Percentiles rank a stretch among this genome's conserved stretches.
These are phyloP conservation scores for Cheumatopsyche charites DNA, from an alignment of 1,140 invertebrate genomes.

Conservation along the genomic window DNA sequence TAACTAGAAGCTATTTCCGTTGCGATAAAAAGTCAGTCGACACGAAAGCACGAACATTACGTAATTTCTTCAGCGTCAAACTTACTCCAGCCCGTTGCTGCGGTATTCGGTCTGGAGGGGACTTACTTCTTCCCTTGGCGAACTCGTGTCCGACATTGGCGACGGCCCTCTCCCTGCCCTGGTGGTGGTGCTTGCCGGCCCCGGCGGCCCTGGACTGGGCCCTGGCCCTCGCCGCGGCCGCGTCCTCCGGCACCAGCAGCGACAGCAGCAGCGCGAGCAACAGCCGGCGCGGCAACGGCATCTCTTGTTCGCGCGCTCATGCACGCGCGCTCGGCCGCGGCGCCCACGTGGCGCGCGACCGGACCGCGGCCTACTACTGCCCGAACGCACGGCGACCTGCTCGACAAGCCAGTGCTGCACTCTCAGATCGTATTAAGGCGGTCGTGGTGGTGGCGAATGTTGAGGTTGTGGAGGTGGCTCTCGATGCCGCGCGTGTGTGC, in stretches of 20 bases:
- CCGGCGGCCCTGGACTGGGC: conserved; percentile 47
- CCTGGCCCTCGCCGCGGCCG: conserved; percentile 51
- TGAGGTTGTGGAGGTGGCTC: too few species aligned
- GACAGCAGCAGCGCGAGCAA: conserved; percentile 56
- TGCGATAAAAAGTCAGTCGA: too few species aligned
- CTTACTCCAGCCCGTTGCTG: too few species aligned
- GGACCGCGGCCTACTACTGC: conserved; percentile 19
- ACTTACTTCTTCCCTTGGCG: conserved; percentile 61
- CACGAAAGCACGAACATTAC: too few species aligned
- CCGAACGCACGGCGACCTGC: neutral
- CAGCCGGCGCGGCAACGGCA: conserved; percentile 51
- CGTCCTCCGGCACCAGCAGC: conserved; percentile 50
- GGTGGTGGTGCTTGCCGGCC: conserved; percentile 49
- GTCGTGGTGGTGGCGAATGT: too few species aligned
- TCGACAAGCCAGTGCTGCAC: too few species aligned
- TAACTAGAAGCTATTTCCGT: too few species aligned
- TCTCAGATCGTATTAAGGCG: too few species aligned
- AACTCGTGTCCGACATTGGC: conserved; percentile 56
- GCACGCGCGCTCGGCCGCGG: conserved; percentile 50
- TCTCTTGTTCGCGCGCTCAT: conserved; percentile 46
- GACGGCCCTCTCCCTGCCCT: conserved; percentile 50
- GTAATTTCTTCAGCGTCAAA: too few species aligned
- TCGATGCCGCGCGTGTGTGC: too few species aligned
- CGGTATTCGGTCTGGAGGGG: too few species aligned
- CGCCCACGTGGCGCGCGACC: conserved; percentile 30